Conservation (phyloP, 2,113 vertebrate species). For the Antechinus flavipes region DNA sequence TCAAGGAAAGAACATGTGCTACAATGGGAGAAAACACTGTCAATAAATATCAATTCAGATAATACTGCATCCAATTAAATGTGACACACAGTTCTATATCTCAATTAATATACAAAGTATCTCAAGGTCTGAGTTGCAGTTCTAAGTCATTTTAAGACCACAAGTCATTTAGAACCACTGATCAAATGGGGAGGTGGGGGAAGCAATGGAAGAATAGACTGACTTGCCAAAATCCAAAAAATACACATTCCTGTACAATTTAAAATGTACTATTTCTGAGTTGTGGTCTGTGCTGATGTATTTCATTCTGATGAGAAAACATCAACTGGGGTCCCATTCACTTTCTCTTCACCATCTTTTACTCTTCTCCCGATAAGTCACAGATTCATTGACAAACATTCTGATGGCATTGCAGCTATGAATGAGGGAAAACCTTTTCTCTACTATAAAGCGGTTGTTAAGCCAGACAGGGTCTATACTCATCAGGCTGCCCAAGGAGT, state of each 20-base stretch:
- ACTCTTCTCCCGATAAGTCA: neutral
- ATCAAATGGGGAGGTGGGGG: neutral
- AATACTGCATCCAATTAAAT: neutral
- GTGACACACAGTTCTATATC: neutral
- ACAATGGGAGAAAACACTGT: neutral
- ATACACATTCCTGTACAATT: neutral
- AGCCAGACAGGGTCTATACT: slow-evolving; percentile 11
- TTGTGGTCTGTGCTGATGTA: neutral
- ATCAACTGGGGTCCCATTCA: neutral
- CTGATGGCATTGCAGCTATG: neutral
- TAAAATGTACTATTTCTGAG: slow-evolving; percentile 43
- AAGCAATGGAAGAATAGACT: neutral
- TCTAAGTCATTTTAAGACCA: neutral
- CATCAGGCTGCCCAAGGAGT: slow-evolving; percentile 7
- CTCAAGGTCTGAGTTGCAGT: neutral
- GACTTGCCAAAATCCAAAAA: neutral
- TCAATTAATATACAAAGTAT: neutral
- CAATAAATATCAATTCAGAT: neutral
- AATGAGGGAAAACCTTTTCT: neutral
- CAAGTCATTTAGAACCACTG: neutral
- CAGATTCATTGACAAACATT: neutral
- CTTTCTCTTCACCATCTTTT: slow-evolving; percentile 3
- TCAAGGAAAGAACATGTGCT: neutral
- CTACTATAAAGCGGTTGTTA: slow-evolving; percentile 18
- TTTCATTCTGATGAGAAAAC: slow-evolving; percentile 14